Evolutionary conservation across 1,140 invertebrate species (phyloP), one percentile per base, ranked within the genome.

Genomic region (Hypsibius dujardini): DNA sequence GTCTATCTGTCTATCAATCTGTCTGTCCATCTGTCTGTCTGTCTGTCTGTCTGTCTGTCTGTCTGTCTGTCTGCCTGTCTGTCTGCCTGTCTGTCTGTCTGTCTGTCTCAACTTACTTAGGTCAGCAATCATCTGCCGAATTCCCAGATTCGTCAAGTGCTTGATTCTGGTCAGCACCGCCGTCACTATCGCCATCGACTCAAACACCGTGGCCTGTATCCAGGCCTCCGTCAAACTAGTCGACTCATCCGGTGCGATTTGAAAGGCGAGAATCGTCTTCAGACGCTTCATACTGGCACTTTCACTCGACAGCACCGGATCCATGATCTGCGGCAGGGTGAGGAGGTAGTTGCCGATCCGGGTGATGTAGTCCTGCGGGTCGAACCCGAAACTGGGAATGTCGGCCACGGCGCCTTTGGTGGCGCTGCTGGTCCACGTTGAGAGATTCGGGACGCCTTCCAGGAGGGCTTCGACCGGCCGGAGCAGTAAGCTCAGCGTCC

Each of bases 291-390:
- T 56, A 56, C 50, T 56, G 50, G 50, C 50, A n/a, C 50, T 56
- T 56, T 56, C 50, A n/a, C 50, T 56, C 7, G 50, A 56, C n/a
- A 56, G 50, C n/a, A 56, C 7, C 7, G 50, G 50, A 56, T 56
- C 50, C 50, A 56, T 7, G 50, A n/a, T n/a, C 50, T 56, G 50
- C n/a, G 50, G 50, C 50, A 56, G n/a, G n/a, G 50, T 56, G 7
- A 56, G 50, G 7, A 56, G n/a, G n/a, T 56, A 56, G 50, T 56
- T 56, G 50, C 50, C 50, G 50, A 56, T 56, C 7, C 50, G 50
- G n/a, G 50, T 56, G n/a, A 56, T n/a, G n/a, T 56, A n/a, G 7
- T 56, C 50, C 50, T 56, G 50, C n/a, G 50, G 50, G n/a, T 56
- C 50, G 7, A 56, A 56, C 50, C 50, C 50, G n/a, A 56, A 56